phyloP scores from a whole-genome alignment of 2,888 invertebrate genomes.

The Chelonus formosanus region DNA sequence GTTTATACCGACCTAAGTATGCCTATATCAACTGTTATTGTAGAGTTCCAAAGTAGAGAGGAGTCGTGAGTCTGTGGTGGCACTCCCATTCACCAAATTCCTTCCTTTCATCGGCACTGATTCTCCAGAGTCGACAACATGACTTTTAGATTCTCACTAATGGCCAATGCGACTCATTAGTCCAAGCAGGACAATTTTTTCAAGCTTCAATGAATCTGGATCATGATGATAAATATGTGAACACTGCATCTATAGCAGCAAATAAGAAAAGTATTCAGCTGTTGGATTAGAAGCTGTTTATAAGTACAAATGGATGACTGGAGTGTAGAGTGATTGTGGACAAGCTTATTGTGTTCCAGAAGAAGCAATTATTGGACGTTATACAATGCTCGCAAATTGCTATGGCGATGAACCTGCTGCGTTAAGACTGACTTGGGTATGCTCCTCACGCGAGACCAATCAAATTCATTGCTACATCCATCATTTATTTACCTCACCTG shows the following conservation, averaged over 20 bases:
- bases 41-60: slow-evolving; percentile 28
- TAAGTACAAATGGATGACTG: too few species aligned
- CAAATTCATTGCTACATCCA: slow-evolving; percentile 41
- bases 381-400: slow-evolving; percentile 43
- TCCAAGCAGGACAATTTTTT: neutral
- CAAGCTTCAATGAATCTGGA: neutral
- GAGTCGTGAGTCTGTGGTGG: slow-evolving; percentile 43
- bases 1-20: neutral
- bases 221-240: too few species aligned
- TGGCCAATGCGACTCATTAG: slow-evolving; percentile 22
- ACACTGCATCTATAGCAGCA: too few species aligned
- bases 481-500: slow-evolving; percentile 29
- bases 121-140: slow-evolving; percentile 48
- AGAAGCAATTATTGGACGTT: slow-evolving; percentile 32
- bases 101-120: slow-evolving; percentile 60
- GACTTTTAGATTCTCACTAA: slow-evolving; percentile 47
- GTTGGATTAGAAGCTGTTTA: too few species aligned
- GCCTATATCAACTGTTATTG: slow-evolving; percentile 24
- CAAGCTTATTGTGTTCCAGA: slow-evolving; percentile 10
- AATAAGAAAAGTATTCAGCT: too few species aligned
- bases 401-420: slow-evolving; percentile 16
- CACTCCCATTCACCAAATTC: slow-evolving; percentile 62
- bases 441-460: slow-evolving; percentile 42
- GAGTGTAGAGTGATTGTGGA: neutral
- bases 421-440: slow-evolving; percentile 34